Conservation (phyloP, 2,888 invertebrate genomes). For the Koerneria pararmatus region DNA sequence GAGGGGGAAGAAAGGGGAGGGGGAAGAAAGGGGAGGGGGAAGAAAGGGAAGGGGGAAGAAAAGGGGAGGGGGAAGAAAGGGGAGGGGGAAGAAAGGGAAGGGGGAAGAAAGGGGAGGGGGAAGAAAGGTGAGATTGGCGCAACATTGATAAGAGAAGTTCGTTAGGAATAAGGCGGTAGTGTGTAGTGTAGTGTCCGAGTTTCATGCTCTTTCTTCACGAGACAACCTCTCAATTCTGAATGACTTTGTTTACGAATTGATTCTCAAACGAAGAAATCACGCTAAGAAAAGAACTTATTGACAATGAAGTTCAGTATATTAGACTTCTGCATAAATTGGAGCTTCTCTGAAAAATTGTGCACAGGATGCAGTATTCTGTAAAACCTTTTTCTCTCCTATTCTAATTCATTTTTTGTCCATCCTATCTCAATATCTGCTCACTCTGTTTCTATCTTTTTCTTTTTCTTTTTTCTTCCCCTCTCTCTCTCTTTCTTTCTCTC, state of each 20-base stretch:
- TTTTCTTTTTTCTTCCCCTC: slow-evolving; percentile 6
- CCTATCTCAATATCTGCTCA: slow-evolving; percentile 8
- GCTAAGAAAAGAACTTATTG: too few species aligned
- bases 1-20: slow-evolving; percentile 13
- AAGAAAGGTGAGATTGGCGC: background rate
- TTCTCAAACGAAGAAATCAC: too few species aligned
- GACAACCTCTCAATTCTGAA: too few species aligned
- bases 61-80: too few species aligned
- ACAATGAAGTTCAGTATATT: too few species aligned
- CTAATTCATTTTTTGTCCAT: slow-evolving; percentile 1
- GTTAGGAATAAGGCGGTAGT: too few species aligned
- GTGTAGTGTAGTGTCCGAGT: too few species aligned
- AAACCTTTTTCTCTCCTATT: background rate
- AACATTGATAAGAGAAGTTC: slow-evolving; percentile 10
- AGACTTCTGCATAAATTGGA: too few species aligned
- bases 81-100: background rate
- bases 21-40: slow-evolving; percentile 5
- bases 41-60: slow-evolving; percentile 9
- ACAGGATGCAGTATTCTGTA: background rate
- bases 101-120: background rate
- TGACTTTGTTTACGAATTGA: too few species aligned
- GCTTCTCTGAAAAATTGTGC: slow-evolving; percentile 2
- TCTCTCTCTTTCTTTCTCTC: slow-evolving; percentile 11
- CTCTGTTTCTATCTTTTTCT: background rate
- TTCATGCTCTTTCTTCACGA: too few species aligned